Evolutionary conservation across 37 sponge, comb jelly and placozoan species (phyloP).

Genomic region (Oopsacas minuta): DNA sequence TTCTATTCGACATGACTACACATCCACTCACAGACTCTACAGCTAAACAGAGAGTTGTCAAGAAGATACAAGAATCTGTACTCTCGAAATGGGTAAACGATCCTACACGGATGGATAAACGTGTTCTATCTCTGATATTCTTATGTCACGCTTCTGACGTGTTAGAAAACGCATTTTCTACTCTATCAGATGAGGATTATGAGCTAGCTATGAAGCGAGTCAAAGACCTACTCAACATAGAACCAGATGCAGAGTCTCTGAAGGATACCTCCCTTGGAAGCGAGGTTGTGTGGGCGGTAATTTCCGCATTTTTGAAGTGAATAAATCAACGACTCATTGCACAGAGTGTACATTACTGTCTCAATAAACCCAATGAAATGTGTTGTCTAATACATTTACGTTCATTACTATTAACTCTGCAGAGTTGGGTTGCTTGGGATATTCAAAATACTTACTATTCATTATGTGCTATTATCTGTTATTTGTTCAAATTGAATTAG

Average conservation of each 20-base stretch:
- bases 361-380: neutral
- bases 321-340: neutral
- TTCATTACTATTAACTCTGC: neutral
- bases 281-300: slow-evolving; percentile 82
- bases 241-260: slow-evolving; percentile 79
- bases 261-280: slow-evolving; percentile 30
- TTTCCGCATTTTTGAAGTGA: slow-evolving; percentile 81
- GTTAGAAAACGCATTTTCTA: slow-evolving; percentile 86
- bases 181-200: slow-evolving; percentile 89
- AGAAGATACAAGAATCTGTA: slow-evolving; percentile 85
- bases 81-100: slow-evolving; percentile 89
- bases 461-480: too few relatives aligned
- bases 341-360: neutral
- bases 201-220: slow-evolving; percentile 96
- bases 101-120: slow-evolving; percentile 73
- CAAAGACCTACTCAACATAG: slow-evolving; percentile 66
- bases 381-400: neutral
- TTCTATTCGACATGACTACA: slow-evolving; percentile 98
- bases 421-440: too few relatives aligned
- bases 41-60: slow-evolving; percentile 73
- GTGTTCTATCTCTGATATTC: slow-evolving; percentile 67
- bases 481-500: too few relatives aligned
- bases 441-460: too few relatives aligned
- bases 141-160: slow-evolving; percentile 93
- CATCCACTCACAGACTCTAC: slow-evolving; percentile 85